Base-by-base conservation (phyloP, 2,797 vertebrate genomes). In the Gymnocypris eckloni region DNA sequence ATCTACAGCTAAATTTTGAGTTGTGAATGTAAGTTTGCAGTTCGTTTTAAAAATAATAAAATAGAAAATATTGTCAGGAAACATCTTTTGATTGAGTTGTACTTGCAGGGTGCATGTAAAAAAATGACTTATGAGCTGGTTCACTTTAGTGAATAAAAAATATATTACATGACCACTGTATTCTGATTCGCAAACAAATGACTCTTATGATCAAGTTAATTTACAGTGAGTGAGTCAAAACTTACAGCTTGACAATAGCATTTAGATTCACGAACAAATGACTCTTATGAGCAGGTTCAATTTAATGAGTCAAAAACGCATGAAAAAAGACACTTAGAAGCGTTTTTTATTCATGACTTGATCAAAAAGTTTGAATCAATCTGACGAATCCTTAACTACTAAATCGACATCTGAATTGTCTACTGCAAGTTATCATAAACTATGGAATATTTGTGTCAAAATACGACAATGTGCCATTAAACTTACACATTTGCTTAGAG, bases 1-100 rank as follows among this genome's bases (percentile, higher is more conserved):
- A 43, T 25, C 39, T 79, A 25, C n/a, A 61, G 59, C 59, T 79
- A 18, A 43, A 18, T 79, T 61, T 61, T 79, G 13, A 79, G 54
- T 56, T 61, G 54, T 43, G 22, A 61, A 79, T 43, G 37, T 5
- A 54, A 61, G 22, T 43, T 54, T 18, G 18, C 28, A 76, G 48
- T 54, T 54, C 1, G 18, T 22, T 22, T 22, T 15, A 1, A 56
- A 56, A n/a, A 11, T 78, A 56, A 59, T 79, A 6, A 25, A 72
- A 72, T 28, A 50, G 16, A 61, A 79, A 77, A 56, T 39, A n/a
- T n/a, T n/a, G 50, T 37, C 6, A 56, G 33, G 33, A 61, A 61
- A 25, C 4, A 15, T 79, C 54, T 76, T 76, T 76, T 52, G 4
- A 54, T 18, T 52, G 48, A 76, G 48, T 52, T 76, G 73, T 75